Base-by-base conservation (phyloP, 2,113 vertebrate genomes). In the Psittacus erithacus region DNA sequence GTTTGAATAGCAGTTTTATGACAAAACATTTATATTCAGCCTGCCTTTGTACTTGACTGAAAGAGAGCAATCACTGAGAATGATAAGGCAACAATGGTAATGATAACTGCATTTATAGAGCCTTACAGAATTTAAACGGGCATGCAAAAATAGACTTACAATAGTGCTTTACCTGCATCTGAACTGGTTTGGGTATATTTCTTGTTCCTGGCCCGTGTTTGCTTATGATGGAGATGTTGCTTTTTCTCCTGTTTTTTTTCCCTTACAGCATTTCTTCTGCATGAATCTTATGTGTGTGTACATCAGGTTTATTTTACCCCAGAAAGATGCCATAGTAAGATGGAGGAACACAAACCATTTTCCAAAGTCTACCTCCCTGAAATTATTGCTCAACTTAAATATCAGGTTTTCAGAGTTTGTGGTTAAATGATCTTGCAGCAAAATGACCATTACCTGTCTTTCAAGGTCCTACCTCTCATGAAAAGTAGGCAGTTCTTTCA, bases 1-100 rank as follows among this genome's bases (percentile, higher is more conserved):
- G 97, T 98, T 98, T 97, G 97, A 98, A 97, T 98, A 97, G 97
- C 92, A 97, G 94, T 98, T 98, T 98, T 98, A 97, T 98, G 97
- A 97, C 96, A 97, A 98, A 98, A 98, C 97, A 98, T 98, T 98
- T 98, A 97, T 97, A 98, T 97, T 97, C 96, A 97, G 97, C 60
- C 94, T 97, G 94, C 96, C 95, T 98, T 97, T 97, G 96, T 98
- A 96, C 92, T 97, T 97, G 96, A 96, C 82, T 97, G 96, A 98
- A 97, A 98, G 97, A 97, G 94, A 97, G 95, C 97, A 97, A 96
- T 98, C 94, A 91, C 94, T 84, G 96, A 97, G 95, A 97, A 94
- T 96, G 97, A 97, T 97, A 98, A 97, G 96, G 96, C 95, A 97
- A 97, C 96, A 97, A 97, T 97, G 82, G 93, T 96, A 96, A 97